Evolutionary conservation across 2,113 vertebrate genomes (phyloP).

Genomic region (Neotragus moschatus): DNA sequence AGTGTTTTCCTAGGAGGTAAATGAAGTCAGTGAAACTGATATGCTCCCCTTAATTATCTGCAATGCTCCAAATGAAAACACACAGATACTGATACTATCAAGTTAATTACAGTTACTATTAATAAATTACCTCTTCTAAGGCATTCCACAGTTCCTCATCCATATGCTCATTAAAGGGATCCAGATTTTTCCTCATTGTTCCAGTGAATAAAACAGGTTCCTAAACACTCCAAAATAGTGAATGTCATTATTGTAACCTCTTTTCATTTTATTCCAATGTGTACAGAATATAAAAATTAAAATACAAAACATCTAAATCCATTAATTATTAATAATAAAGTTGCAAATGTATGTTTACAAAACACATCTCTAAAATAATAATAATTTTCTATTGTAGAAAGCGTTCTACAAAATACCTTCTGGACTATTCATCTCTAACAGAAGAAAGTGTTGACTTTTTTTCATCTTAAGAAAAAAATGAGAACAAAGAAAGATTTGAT

Average conservation of each 20-base stretch:
- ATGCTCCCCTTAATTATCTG: not conserved
- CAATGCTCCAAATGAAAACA: not conserved
- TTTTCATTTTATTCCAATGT: too few relatives aligned
- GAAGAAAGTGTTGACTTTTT: not conserved
- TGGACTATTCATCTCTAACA: not conserved
- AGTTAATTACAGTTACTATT: not conserved
- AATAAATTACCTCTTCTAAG: constrained; percentile 88
- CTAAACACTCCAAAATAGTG: constrained; percentile 72
- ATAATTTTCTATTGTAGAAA: not conserved
- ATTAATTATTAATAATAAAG: not conserved
- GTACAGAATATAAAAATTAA: too few relatives aligned
- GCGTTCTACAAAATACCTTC: not conserved
- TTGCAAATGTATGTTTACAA: not conserved
- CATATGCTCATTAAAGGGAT: constrained; percentile 90
- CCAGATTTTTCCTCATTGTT: constrained; percentile 95
- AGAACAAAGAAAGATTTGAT: not conserved
- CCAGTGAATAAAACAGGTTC: constrained; percentile 94
- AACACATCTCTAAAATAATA: not conserved
- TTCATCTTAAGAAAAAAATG: too few relatives aligned
- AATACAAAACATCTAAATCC: not conserved
- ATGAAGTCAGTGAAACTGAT: not conserved
- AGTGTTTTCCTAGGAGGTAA: not conserved
- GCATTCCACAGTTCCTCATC: constrained; percentile 93
- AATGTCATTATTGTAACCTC: too few relatives aligned
- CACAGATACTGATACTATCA: not conserved